Base-by-base conservation (phyloP, 1,140 invertebrate genomes). In the Atopsyche davidsoni region DNA sequence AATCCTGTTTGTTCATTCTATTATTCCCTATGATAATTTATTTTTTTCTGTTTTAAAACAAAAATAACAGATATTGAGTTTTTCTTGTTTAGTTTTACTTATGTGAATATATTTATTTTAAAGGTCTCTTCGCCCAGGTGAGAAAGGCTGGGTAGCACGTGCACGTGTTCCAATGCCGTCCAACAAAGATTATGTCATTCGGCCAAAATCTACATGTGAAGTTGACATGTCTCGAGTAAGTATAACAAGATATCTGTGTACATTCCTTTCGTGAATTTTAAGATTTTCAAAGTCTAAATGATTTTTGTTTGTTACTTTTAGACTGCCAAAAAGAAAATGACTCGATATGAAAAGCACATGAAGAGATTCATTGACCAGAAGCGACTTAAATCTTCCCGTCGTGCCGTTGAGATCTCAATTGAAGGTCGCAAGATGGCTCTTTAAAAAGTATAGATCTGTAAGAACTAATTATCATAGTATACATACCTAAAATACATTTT, bases 401-500 rank as follows among this genome's bases (percentile, higher is more conserved):
- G 90, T 62, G 92, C 92, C 42, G 89, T 96, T 35, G 81, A 83
- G 61, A 96, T 97, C 62, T 96, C 92, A 51, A 94, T 97, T 57
- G 94, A 97, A 75, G 94, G 94, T 13, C 75, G 92, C 58, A 95
- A 94, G 75, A 96, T 97, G 92, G 79, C 89, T 44, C 76, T 96
- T 46, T 94, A 81, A 75, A 21, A 7, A 21, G 7, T 39, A n/a
- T n/a, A n/a, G n/a, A n/a, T n/a, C n/a, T n/a, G n/a, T n/a, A n/a
- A n/a, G n/a, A n/a, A n/a, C n/a, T n/a, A n/a, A n/a, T n/a, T n/a
- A n/a, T n/a, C n/a, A n/a, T n/a, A n/a, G n/a, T n/a, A n/a, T n/a
- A n/a, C n/a, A n/a, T n/a, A n/a, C n/a, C n/a, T n/a, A n/a, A n/a
- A n/a, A n/a, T n/a, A n/a, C n/a, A n/a, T n/a, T n/a, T n/a, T n/a